Base-by-base conservation (phyloP, 2,113 vertebrate species). In the Lamprotornis superbus region DNA sequence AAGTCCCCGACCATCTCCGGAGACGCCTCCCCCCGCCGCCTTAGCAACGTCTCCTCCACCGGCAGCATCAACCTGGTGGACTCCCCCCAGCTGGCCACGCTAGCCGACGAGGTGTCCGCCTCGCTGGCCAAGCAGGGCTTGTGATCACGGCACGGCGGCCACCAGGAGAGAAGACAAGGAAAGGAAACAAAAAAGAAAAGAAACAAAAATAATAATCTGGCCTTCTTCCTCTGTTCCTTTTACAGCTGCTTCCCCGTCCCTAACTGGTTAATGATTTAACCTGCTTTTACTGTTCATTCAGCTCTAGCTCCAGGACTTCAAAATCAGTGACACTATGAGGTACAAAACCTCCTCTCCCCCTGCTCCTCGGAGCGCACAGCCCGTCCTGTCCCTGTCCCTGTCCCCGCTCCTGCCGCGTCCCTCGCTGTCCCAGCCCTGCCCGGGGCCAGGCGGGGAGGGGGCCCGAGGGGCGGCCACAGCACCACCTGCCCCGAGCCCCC, bases 71-170 rank as follows among this genome's bases (percentile, higher is more conserved):
- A 99, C 97, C 98, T 99, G 98, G 98, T 98, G 78, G 99, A 99
- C 98, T 98, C 99, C 33, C 98, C 99, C 22, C 99, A 99, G 98
- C 99, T 99, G 10, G 99, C 99, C 98, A 99, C 99, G 23, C 97
- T 99, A 74, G 99, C 99, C 2, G 99, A 99, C 83, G 98, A 99
- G 97, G 99, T 99, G 97, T 99, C 99, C 2, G 99, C 99, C 89
- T 99, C 99, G 77, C 98, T 99, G 98, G 99, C 99, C 98, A 98
- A 99, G 96, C 99, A 99, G 97, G 99, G 99, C 98, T 99, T 99
- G 99, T 99, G 99, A 99, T 98, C 77, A 91, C 96, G 47, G 95
- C 76, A 22, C 2, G 31, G 95, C 75, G 13, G 76, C 40, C 81
- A 85, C 92, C 97, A 50, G 47, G 90, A 96, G 97, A 95, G 94